Percentiles rank a stretch among this genome's conserved stretches.
Conservation (phyloP, 23 tunicate genomes). For the Diplosoma virens region DNA sequence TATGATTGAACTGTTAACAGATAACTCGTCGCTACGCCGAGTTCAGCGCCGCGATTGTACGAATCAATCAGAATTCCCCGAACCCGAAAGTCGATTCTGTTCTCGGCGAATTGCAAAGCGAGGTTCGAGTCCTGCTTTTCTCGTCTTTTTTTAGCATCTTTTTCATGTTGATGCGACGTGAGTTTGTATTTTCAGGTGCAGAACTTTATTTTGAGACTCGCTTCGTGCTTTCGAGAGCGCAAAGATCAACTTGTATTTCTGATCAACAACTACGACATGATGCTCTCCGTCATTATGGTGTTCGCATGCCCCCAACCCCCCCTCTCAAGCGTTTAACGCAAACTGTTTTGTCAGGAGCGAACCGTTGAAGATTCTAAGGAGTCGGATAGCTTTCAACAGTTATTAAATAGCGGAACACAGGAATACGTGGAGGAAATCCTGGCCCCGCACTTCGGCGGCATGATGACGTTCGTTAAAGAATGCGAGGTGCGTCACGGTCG, state of each 20-base stretch:
- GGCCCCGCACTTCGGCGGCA: conserved; percentile 78
- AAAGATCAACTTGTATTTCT: conserved; percentile 88
- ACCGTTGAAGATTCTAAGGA: conserved; percentile 81
- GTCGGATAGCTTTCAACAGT: conserved; percentile 85
- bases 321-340: too few species aligned
- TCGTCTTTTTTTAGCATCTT: background rate
- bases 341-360: conserved; percentile 44
- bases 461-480: conserved; percentile 90
- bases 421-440: conserved; percentile 92
- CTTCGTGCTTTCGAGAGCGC: conserved; percentile 74
- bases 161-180: background rate
- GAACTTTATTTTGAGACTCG: conserved; percentile 79
- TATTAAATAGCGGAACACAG: conserved; percentile 70
- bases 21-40: conserved; percentile 96
- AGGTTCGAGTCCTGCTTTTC: conserved; percentile 18
- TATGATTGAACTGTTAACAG: conserved; percentile 22
- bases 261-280: conserved; percentile 98
- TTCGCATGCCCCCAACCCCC: background rate
- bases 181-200: conserved; percentile 46
- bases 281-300: conserved; percentile 87
- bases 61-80: conserved; percentile 83
- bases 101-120: conserved; percentile 67
- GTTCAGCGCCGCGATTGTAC: conserved; percentile 79
- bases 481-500: conserved; percentile 61
- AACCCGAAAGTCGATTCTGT: conserved; percentile 61